These are phyloP conservation scores for Lagorchestes hirsutus DNA, from an alignment of 2,797 vertebrate species.

Conservation along the genomic window DNA sequence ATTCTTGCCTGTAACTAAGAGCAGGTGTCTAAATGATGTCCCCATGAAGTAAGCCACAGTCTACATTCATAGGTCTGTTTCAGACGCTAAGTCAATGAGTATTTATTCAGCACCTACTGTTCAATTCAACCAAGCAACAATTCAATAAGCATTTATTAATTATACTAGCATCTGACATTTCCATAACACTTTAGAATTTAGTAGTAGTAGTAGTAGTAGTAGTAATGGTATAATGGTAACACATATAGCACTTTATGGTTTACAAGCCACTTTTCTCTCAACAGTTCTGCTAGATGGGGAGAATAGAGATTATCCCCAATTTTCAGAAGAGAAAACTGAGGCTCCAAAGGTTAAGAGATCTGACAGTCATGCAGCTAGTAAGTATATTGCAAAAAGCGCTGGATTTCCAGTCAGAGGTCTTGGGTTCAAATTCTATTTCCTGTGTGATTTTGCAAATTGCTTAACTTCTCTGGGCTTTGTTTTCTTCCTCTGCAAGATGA, in stretches of 20 bases:
- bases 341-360: not conserved
- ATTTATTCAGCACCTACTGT: not conserved
- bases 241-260: not conserved
- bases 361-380: not conserved
- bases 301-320: not conserved
- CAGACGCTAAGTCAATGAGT: slow-evolving; percentile 6
- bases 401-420: not conserved
- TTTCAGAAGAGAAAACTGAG: not conserved
- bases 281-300: not conserved
- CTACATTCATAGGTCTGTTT: not conserved
- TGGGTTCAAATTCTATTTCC: not conserved
- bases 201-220: not conserved
- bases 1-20: not conserved
- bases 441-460: not conserved
- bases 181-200: not conserved
- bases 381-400: not conserved
- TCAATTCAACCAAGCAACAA: not conserved
- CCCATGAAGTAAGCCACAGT: not conserved
- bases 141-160: not conserved
- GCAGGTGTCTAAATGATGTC: slow-evolving; percentile 1
- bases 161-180: not conserved
- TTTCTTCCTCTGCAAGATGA: not conserved
- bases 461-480: not conserved
- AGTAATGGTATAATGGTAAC: not conserved
- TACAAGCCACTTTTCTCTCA: not conserved